Percentiles rank a stretch among this genome's conserved stretches.
Conservation (phyloP, 2,113 vertebrate species). For the Apteryx owenii region DNA sequence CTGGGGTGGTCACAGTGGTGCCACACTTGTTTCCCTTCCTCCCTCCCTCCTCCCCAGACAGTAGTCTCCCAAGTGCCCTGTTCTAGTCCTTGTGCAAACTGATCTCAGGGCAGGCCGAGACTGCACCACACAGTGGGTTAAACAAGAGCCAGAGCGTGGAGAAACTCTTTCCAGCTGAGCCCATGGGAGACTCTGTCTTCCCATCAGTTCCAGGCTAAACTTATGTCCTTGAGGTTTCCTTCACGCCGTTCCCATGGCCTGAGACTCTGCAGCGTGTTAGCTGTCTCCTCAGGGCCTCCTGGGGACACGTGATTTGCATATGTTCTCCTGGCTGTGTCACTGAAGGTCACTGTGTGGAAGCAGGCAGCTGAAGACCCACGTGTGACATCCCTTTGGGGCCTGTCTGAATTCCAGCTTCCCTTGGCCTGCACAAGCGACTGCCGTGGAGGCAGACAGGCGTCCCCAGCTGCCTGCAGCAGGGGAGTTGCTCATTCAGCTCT, state of each 20-base stretch:
- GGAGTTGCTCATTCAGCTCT: neutral
- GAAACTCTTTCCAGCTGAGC: neutral
- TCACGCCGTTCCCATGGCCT: conserved; percentile 76
- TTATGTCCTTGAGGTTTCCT: neutral
- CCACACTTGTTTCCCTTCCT: no score
- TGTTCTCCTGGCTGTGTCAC: conserved; percentile 32
- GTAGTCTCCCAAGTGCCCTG: no score
- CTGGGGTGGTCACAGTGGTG: neutral
- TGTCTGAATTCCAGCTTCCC: neutral
- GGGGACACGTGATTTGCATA: conserved; percentile 16
- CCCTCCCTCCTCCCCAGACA: no score
- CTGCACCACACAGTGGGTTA: neutral
- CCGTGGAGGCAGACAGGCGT: neutral
- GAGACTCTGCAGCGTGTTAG: conserved; percentile 62
- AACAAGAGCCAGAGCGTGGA: neutral
- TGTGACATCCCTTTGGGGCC: neutral
- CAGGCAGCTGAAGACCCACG: neutral
- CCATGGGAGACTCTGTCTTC: conserved; percentile 20
- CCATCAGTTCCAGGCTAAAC: neutral
- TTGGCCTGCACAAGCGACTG: rapidly evolving
- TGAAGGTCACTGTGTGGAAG: neutral
- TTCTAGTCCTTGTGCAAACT: neutral
- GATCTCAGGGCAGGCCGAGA: neutral
- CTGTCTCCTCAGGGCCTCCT: conserved; percentile 52
- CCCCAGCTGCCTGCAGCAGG: neutral